Conservation (phyloP, 2,797 vertebrate species). For the Takifugu rubripes region DNA sequence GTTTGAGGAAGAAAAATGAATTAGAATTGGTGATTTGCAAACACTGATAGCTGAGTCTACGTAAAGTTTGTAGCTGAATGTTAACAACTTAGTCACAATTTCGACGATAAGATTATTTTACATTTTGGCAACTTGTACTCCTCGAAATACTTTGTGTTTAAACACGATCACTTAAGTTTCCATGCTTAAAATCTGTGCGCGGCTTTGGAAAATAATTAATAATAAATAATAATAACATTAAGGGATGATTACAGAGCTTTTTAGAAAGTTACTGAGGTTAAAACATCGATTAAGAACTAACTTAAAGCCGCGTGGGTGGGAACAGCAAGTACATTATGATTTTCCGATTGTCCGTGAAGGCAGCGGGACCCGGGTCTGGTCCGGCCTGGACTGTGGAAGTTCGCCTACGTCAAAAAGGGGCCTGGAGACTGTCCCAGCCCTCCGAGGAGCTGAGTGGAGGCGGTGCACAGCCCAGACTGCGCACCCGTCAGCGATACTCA, state of each 20-base stretch:
- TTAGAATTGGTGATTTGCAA: no score
- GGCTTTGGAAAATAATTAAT: no score
- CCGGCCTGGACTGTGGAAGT: constrained; percentile 41
- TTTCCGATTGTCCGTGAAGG: constrained; percentile 30
- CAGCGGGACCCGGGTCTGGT: constrained; percentile 29
- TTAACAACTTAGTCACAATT: no score
- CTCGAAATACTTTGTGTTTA: no score
- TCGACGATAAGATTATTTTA: not conserved
- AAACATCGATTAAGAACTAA: not conserved
- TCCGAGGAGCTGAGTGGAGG: constrained; percentile 34
- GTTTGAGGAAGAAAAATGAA: no score
- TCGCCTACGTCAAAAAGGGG: constrained; percentile 59
- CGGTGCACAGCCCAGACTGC: constrained; percentile 6
- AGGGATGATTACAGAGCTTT: no score
- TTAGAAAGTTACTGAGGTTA: not conserved
- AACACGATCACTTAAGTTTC: no score
- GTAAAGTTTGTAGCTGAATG: no score
- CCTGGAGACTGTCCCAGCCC: constrained; percentile 48
- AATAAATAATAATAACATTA: not conserved
- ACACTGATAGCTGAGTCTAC: no score
- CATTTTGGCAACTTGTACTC: not conserved
- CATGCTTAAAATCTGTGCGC: no score
- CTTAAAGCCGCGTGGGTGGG: not conserved
- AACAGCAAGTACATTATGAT: not conserved
- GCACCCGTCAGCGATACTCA: constrained; percentile 2